Percentiles rank a stretch among this genome's conserved stretches.
Conservation (phyloP, 2,797 vertebrate genomes). For the Lepilemur ruficaudatus region DNA sequence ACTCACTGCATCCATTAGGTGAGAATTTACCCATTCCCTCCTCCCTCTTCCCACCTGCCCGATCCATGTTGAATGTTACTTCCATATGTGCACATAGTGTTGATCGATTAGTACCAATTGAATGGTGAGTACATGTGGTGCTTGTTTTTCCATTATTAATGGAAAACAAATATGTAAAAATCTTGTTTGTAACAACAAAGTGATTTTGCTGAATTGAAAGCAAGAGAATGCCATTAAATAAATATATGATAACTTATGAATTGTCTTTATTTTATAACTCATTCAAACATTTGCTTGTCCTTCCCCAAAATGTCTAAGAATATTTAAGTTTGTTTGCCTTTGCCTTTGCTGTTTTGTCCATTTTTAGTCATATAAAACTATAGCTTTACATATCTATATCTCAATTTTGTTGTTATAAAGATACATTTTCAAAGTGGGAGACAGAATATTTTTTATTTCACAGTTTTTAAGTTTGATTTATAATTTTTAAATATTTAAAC, state of each 20-base stretch:
- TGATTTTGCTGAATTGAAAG: background rate
- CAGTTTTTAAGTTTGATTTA: background rate
- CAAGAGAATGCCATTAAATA: background rate
- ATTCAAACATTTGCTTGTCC: background rate
- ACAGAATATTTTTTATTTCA: background rate
- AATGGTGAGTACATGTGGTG: too few relatives aligned
- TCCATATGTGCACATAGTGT: too few relatives aligned
- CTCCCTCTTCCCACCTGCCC: too few relatives aligned
- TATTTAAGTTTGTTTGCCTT: background rate
- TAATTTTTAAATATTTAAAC: background rate
- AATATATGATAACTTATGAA: background rate
- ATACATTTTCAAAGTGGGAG: background rate
- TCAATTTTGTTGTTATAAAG: background rate
- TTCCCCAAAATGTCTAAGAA: background rate
- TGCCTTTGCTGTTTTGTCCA: background rate
- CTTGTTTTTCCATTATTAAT: background rate
- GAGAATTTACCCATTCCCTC: too few relatives aligned
- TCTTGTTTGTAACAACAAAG: background rate
- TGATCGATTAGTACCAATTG: too few relatives aligned
- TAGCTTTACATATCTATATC: background rate
- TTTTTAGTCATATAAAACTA: background rate
- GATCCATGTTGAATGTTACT: too few relatives aligned
- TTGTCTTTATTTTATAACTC: background rate
- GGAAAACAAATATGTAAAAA: background rate
- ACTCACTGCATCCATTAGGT: too few relatives aligned